Evolutionary conservation across 2,888 invertebrate species (phyloP).

Genomic region (Nineta flava): DNA sequence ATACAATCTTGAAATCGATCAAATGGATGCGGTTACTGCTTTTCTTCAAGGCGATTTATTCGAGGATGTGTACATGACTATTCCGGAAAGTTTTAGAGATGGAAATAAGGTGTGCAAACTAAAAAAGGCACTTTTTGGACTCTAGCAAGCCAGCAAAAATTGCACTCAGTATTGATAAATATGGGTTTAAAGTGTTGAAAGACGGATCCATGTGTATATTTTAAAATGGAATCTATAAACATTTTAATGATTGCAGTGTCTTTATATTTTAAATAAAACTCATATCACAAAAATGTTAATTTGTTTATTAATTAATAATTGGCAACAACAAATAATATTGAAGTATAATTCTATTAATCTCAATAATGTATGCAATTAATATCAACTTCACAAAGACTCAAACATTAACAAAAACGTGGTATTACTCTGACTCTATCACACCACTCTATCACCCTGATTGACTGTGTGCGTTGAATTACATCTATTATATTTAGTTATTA

Average conservation of each 20-base stretch:
- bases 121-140: conserved; percentile 12
- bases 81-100: conserved; percentile 12
- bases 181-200: conserved; percentile 10
- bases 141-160: conserved; percentile 11
- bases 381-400: no score
- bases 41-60: conserved; percentile 10
- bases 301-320: no score
- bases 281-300: no score
- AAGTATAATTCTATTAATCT: no score
- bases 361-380: no score
- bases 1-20: conserved; percentile 10
- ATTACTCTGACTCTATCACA: no score
- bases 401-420: no score
- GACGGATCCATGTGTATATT: conserved; percentile 12
- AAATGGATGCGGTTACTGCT: conserved; percentile 12
- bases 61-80: conserved; percentile 8
- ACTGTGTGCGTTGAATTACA: no score
- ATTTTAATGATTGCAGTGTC: not conserved
- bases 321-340: no score
- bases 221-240: not conserved
- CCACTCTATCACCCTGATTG: no score
- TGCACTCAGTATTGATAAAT: conserved; percentile 11
- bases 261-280: no score
- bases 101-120: conserved; percentile 12
- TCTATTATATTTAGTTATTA: no score